Evolutionary conservation across 2,113 vertebrate species (phyloP).

Genomic region (Prietella phreatophila): DNA sequence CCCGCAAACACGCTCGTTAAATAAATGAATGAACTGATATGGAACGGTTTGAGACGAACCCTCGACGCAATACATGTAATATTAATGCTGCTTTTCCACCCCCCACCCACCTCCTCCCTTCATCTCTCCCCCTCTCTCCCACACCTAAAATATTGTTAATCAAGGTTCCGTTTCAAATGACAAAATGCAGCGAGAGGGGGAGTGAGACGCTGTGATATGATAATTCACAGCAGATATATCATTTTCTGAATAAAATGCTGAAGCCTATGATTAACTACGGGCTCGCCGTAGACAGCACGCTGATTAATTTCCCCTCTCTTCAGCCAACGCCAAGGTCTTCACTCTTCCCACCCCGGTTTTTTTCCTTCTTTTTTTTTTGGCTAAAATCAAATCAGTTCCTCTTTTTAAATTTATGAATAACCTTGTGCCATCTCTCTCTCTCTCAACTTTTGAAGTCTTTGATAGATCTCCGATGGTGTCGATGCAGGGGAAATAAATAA

Average conservation of each 20-base stretch:
- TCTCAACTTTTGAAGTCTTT: conserved; percentile 10
- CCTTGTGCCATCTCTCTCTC: conserved; percentile 64
- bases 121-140: not conserved
- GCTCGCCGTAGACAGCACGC: conserved; percentile 65
- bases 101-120: not conserved
- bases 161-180: conserved; percentile 54
- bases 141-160: conserved; percentile 53
- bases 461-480: not conserved
- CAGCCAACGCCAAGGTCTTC: conserved; percentile 58
- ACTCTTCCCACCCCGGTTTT: conserved; percentile 48
- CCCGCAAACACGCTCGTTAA: not conserved
- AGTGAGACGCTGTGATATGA: conserved; percentile 62
- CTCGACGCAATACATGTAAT: conserved; percentile 46
- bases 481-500: conserved; percentile 5
- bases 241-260: conserved; percentile 67
- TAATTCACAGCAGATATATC: conserved; percentile 58
- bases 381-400: conserved; percentile 70
- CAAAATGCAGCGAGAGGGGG: conserved; percentile 43
- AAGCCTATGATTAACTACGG: conserved; percentile 67
- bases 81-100: conserved; percentile 31
- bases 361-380: not conserved
- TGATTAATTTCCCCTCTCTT: conserved; percentile 74
- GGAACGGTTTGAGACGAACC: conserved; percentile 26
- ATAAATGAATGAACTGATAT: not conserved
- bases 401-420: conserved; percentile 69